Conservation (phyloP, 2,113 vertebrate species). For the Paraplagusia blochii region DNA sequence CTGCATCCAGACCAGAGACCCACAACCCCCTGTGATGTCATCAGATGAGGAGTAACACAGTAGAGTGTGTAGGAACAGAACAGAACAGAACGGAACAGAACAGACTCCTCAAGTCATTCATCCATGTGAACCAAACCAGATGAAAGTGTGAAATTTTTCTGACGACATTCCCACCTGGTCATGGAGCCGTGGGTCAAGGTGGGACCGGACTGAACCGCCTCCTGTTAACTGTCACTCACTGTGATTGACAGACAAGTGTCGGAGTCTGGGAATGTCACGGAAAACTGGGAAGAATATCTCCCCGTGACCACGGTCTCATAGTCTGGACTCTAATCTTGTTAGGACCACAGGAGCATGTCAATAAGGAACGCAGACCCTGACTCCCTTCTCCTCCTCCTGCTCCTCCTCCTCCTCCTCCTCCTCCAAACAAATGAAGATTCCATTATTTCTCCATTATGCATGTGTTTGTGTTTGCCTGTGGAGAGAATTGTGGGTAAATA, state of each 20-base stretch:
- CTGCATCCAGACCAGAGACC: slow-evolving; percentile 26
- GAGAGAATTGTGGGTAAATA: slow-evolving; percentile 63
- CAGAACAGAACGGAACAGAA: too few relatives aligned
- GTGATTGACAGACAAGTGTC: slow-evolving; percentile 80
- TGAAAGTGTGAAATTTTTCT: neutral
- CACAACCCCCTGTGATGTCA: slow-evolving; percentile 57
- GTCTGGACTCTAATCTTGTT: slow-evolving; percentile 79
- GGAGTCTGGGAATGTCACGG: slow-evolving; percentile 67
- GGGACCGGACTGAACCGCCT: slow-evolving; percentile 6
- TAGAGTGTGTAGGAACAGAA: slow-evolving; percentile 14
- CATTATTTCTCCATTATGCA: slow-evolving; percentile 81
- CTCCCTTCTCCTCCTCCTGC: slow-evolving; percentile 44
- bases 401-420: slow-evolving; percentile 56
- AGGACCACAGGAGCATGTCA: slow-evolving; percentile 76
- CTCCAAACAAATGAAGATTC: slow-evolving; percentile 77
- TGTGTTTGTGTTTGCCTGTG: slow-evolving; percentile 69
- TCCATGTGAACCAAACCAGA: too few relatives aligned
- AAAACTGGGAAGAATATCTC: slow-evolving; percentile 70
- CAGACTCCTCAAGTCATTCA: too few relatives aligned
- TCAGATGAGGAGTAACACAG: slow-evolving; percentile 30
- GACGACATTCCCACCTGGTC: too few relatives aligned
- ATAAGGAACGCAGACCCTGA: slow-evolving; percentile 59
- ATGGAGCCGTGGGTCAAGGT: too few relatives aligned
- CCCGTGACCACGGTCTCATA: slow-evolving; percentile 62
- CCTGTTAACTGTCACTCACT: slow-evolving; percentile 76